Evolutionary conservation across 2,888 invertebrate species (phyloP), one percentile per base, ranked within the genome.

Genomic region (Rhyacophila evoluta): DNA sequence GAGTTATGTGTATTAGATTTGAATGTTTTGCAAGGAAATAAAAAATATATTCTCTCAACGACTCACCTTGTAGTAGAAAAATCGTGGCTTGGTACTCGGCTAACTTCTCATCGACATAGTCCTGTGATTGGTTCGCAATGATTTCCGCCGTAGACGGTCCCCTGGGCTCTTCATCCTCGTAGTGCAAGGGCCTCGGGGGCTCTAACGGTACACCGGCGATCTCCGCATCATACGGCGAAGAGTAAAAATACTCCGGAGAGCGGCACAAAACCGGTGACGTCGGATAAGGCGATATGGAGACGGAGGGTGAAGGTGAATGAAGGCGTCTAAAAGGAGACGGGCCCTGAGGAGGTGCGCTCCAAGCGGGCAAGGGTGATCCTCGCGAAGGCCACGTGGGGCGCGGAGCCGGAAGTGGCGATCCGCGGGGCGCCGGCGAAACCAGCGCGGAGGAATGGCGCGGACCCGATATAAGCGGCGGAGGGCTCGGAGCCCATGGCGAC

Each of bases 31-130:
- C n/a, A n/a, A n/a, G n/a, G n/a, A n/a, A n/a, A n/a, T 55, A 25
- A 25, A 8, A 25, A 55, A 19, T 2, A 6, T 33, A 4, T 33
- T 33, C 3, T 41, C 10, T 41, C 41, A 73, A 28, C n/a, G 25
- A 86, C 93, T 91, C 86, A 95, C 96, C 95, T 93, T 97, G 97
- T 84, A 97, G 89, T 86, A 95, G 93, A 85, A 95, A 94, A 87
- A 97, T 97, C 36, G 97, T 97, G 82, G 95, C 94, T 88, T 97
- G 97, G 87, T 97, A 97, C 89, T 97, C 97, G 74, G 97, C 96
- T 84, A 97, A 91, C 87, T 96, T 95, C 88, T 97, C 97, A 86
- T 97, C 97, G 83, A 97, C 93, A 87, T 97, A 97, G 88, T 97
- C 97, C 89, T 97, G 97, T 80, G 96, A 96, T 88, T 97, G 97